Evolutionary conservation across 2,888 invertebrate genomes (phyloP), one percentile per base, ranked within the genome.

Genomic region (Lagria hirta): DNA sequence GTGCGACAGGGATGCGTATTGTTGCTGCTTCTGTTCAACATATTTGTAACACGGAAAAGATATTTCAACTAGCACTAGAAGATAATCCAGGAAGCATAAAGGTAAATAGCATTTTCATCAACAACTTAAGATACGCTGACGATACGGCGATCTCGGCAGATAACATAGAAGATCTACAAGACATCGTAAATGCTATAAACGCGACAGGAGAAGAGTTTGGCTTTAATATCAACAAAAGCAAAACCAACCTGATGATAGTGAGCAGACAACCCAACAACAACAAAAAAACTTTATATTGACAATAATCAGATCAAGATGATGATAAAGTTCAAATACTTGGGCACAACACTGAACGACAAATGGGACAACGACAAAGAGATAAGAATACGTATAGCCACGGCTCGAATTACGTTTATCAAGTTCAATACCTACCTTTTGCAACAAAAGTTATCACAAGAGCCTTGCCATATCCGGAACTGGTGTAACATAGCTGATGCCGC

Each of bases 231-330:
- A 47, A 47, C 20, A 28, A n/a, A 5, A 7, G 11, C n/a, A 47
- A 46, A 35, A 47, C 43, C 14, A 46, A 47, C 36, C 13, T 28
- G n/a, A 46, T 46, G 35, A 16, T 46, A 18, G 20, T n/a, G 20
- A 18, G 20, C n/a, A 5, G 20, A 18, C 20, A 18, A 18, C n/a
- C 20, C 20, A 5, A 18, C 20, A n/a, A 18, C 20, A 18, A 18
- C 20, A n/a, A 6, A 18, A n/a, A 5, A 18, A 18, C 20, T 18
- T n/a, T 18, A 18, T n/a, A 18, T 18, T 6, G 20, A 18, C n/a
- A 18, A 18, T 18, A 18, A 18, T 18, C 20, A 18, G 20, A 18
- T 18, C n/a, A n/a, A 18, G 20, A 18, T 4, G 20, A n/a, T n/a
- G n/a, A n/a, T n/a, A n/a, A 18, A 18, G 20, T 18, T 18, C 20